Conservation (phyloP, 1,140 invertebrate species). For the Manduca sexta region DNA sequence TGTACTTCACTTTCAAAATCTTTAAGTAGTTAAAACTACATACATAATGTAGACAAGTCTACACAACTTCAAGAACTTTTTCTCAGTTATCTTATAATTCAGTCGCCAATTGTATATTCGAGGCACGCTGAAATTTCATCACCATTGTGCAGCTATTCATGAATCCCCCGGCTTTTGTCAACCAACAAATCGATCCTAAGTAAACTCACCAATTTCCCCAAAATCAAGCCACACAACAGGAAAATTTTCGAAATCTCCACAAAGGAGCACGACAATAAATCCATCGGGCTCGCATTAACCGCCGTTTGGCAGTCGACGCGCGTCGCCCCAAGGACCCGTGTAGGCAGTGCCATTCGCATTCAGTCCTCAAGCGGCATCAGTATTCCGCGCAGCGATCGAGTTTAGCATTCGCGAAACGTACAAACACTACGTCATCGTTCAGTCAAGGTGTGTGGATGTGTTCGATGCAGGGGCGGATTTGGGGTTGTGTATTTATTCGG, state of each 20-base stretch:
- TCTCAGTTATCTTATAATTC: no score
- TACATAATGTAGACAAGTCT: no score
- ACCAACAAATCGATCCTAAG: no score
- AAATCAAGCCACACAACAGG: constrained; percentile 1
- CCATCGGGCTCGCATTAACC: constrained; percentile 16
- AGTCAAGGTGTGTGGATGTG: constrained; percentile 24
- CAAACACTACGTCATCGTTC: constrained; percentile 33
- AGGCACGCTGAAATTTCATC: no score
- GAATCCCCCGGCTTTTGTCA: no score
- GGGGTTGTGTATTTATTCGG: no score
- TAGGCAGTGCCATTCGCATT: constrained; percentile 19
- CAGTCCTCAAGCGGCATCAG: constrained; percentile 14
- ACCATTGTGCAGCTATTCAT: no score
- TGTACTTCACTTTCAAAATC: no score
- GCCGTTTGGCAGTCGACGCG: constrained; percentile 13
- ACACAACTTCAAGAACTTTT: no score
- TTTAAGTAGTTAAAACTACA: no score
- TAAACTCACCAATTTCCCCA: neutral
- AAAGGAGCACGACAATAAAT: constrained; percentile 18
- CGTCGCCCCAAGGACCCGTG: constrained; percentile 19
- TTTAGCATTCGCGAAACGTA: constrained; percentile 32
- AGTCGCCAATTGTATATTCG: no score
- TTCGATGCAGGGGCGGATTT: constrained; percentile 17
- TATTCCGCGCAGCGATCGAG: constrained; percentile 17
- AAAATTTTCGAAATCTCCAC: constrained; percentile 13